Percentiles rank a stretch among this genome's conserved stretches.
These are phyloP conservation scores for Eledone cirrhosa DNA, from an alignment of 2,888 invertebrate genomes.

Conservation along the genomic window DNA sequence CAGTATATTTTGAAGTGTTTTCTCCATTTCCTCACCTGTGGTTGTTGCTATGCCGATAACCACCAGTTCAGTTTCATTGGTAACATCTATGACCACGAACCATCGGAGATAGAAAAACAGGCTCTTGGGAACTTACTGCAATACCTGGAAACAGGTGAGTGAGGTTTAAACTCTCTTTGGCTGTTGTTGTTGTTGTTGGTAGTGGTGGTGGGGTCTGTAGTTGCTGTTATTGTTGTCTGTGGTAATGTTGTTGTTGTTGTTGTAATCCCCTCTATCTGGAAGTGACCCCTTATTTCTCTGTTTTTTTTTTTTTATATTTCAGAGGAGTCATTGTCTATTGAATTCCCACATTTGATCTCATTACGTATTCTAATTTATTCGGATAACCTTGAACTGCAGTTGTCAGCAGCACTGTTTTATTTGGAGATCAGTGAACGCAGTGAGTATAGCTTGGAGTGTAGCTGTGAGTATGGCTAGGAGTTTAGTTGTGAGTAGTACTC, in stretches of 20 bases:
- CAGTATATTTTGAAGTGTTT: constrained; percentile 48
- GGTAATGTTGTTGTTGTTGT: not conserved
- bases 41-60: constrained; percentile 46
- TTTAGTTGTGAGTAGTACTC: too few species aligned
- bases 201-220: not conserved
- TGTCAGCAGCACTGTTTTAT: constrained; percentile 58
- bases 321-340: constrained; percentile 37
- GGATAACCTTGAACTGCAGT: constrained; percentile 56
- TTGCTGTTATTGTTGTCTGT: not conserved
- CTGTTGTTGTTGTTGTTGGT: not conserved
- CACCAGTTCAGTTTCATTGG: constrained; percentile 12
- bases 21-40: constrained; percentile 54
- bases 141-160: constrained; percentile 54
- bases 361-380: constrained; percentile 57
- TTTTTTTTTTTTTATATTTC: not conserved
- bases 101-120: constrained; percentile 51
- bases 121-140: constrained; percentile 53
- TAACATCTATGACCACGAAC: constrained; percentile 16
- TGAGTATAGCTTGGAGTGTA: constrained; percentile 37
- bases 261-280: too few species aligned
- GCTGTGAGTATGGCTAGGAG: too few species aligned
- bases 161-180: not conserved
- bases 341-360: constrained; percentile 53
- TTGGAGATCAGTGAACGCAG: constrained; percentile 57
- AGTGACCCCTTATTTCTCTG: too few species aligned